Percentiles rank a stretch among this genome's conserved stretches.
These are phyloP conservation scores for Leptonema lineaticorne DNA, from an alignment of 1,140 invertebrate genomes.

Conservation along the genomic window DNA sequence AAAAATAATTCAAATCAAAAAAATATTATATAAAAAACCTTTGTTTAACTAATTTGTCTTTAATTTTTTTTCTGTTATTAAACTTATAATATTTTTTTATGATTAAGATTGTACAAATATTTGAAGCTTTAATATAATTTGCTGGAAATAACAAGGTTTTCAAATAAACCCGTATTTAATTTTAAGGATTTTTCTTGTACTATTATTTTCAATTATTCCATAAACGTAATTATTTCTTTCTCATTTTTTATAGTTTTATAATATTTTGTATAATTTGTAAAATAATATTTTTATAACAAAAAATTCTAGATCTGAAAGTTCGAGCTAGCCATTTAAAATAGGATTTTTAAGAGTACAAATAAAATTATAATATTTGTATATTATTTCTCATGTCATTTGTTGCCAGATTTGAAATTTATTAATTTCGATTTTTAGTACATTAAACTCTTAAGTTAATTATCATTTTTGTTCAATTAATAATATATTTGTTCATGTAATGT, in stretches of 20 bases:
- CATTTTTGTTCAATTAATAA: too few relatives aligned
- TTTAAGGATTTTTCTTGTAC: neutral
- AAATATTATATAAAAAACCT: too few relatives aligned
- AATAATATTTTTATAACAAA: too few relatives aligned
- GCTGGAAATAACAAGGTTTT: neutral
- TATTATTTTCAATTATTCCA: neutral
- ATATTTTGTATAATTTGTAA: too few relatives aligned
- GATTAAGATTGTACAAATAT: constrained; percentile 18
- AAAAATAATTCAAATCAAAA: too few relatives aligned
- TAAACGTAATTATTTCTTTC: neutral
- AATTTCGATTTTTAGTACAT: too few relatives aligned
- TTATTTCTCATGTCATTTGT: too few relatives aligned
- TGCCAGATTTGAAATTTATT: too few relatives aligned
- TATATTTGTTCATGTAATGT: too few relatives aligned
- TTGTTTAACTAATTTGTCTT: too few relatives aligned
- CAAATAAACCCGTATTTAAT: neutral
- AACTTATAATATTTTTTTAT: neutral
- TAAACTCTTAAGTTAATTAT: too few relatives aligned
- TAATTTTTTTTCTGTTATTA: too few relatives aligned
- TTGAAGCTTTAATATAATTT: constrained; percentile 22
- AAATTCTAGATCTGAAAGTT: neutral
- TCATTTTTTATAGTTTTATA: neutral
- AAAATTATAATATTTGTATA: neutral
- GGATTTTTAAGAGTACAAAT: neutral
- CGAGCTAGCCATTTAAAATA: neutral